Evolutionary conservation across 2,888 invertebrate species (phyloP), one percentile per base, ranked within the genome.

Genomic region (Scaptomyza tumidula): DNA sequence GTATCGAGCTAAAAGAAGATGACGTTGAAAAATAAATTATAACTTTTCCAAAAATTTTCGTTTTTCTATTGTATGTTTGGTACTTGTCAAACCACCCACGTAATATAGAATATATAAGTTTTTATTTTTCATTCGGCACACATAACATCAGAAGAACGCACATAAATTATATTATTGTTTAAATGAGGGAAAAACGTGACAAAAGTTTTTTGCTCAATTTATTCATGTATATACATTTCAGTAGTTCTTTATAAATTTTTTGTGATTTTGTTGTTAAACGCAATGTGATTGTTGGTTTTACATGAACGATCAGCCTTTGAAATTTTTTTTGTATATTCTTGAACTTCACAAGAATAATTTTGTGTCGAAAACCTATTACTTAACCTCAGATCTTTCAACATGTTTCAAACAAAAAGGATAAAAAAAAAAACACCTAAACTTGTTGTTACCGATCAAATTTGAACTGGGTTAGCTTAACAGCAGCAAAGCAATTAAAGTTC

Each of bases 101-200:
- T n/a, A n/a, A n/a, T n/a, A n/a, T n/a, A n/a, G n/a, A n/a, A n/a
- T n/a, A n/a, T n/a, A n/a, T n/a, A n/a, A n/a, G n/a, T n/a, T n/a
- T 37, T n/a, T 46, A 31, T 61, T 63, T 64, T 69, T 55, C 48
- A 48, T n/a, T 37, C 49, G 14, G 5, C 9, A 10, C 48, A 52
- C 24, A 56, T 49, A 45, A 65, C 24, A 31, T 44, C n/a, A 33
- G n/a, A 24, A 46, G 16, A 57, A 45, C 64, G 53, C 57, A 56
- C 44, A 56, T 16, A 39, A 52, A 10, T 19, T 44, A 45, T 44
- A n/a, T 31, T 60, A 11, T 76, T 53, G 29, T 56, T 16, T 16
- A 80, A 80, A 71, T 71, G 63, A 87, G 76, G 71, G 77, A 75
- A 77, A 81, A 84, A 82, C 84, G 84, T 87, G 86, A 84, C 84